Conservation (phyloP, 2,113 vertebrate genomes). For the Plestiodon gilberti region DNA sequence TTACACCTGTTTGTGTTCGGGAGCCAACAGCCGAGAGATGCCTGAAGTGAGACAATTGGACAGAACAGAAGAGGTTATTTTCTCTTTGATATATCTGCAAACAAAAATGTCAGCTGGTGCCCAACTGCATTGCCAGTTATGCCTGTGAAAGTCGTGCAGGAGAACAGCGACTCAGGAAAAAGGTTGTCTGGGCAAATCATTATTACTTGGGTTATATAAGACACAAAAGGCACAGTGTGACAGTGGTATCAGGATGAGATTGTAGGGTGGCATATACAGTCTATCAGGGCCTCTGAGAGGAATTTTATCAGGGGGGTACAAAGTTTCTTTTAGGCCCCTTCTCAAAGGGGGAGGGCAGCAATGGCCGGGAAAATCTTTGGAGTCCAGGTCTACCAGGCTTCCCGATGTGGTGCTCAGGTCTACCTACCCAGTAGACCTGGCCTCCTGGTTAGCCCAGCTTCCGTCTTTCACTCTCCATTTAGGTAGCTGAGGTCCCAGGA, state of each 20-base stretch:
- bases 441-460: too few relatives aligned
- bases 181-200: not conserved
- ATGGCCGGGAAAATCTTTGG: too few relatives aligned
- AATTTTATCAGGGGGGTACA: too few relatives aligned
- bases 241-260: constrained; percentile 4
- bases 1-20: not conserved
- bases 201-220: constrained; percentile 1
- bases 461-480: too few relatives aligned
- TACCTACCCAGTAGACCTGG: too few relatives aligned
- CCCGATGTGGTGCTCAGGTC: too few relatives aligned
- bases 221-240: not conserved
- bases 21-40: not conserved
- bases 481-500: too few relatives aligned
- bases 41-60: constrained; percentile 17
- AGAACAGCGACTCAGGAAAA: not conserved
- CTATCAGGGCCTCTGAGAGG: too few relatives aligned
- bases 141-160: not conserved
- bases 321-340: too few relatives aligned
- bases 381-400: too few relatives aligned
- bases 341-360: too few relatives aligned
- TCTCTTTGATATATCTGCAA: not conserved
- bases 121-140: constrained; percentile 13
- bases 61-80: not conserved
- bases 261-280: not conserved
- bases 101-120: constrained; percentile 29